Evolutionary conservation across 2,113 vertebrate genomes (phyloP).

Genomic region (Carollia perspicillata): DNA sequence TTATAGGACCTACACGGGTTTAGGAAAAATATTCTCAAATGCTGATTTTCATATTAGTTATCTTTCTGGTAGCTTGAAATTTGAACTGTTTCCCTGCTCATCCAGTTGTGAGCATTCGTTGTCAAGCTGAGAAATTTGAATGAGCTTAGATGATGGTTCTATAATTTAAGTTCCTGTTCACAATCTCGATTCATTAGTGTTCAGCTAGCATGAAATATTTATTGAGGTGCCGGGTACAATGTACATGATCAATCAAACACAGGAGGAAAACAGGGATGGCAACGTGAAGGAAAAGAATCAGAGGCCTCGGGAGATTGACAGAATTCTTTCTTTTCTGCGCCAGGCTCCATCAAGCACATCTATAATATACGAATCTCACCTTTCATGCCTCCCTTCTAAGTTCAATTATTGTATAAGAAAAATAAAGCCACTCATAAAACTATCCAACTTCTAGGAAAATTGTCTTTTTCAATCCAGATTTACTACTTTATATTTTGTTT

Average conservation of each 20-base stretch:
- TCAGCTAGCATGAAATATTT: constrained; percentile 62
- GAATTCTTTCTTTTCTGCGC: constrained; percentile 34
- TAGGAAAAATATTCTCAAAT: background rate
- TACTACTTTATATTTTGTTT: constrained; percentile 34
- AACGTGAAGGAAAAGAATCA: background rate
- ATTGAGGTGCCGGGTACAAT: constrained; percentile 45
- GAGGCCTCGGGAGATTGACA: background rate
- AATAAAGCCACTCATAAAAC: background rate
- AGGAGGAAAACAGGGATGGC: constrained; percentile 48
- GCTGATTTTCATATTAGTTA: constrained; percentile 36
- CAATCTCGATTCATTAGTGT: constrained; percentile 60
- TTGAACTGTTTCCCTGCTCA: background rate
- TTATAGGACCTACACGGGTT: background rate
- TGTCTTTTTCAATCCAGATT: background rate
- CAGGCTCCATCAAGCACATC: background rate
- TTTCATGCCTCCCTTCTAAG: background rate
- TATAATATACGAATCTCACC: background rate
- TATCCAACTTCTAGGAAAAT: background rate
- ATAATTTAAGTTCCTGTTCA: constrained; percentile 63
- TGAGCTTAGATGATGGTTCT: constrained; percentile 44
- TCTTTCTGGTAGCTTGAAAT: constrained; percentile 9
- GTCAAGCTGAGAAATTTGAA: constrained; percentile 54
- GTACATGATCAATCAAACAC: constrained; percentile 58
- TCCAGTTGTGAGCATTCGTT: constrained; percentile 36
- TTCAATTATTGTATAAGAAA: background rate